Evolutionary conservation across 2,888 invertebrate genomes (phyloP).

Genomic region (Dryadula phaetusa): DNA sequence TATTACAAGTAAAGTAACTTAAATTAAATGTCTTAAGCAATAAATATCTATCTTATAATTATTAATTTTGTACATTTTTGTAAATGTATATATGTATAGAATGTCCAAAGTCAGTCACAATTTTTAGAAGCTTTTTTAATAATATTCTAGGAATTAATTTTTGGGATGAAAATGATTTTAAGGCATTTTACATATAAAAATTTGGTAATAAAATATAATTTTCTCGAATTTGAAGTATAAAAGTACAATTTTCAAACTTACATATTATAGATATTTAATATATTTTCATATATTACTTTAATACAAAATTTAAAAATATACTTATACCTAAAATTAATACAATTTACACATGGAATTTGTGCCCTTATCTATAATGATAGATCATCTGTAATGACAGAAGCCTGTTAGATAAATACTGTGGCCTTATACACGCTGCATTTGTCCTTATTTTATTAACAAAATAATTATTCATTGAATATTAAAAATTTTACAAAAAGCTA

Average conservation of each 20-base stretch:
- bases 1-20: background rate
- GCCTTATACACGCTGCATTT: too few relatives aligned
- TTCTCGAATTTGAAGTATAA: too few relatives aligned
- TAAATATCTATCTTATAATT: background rate
- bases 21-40: background rate
- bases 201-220: too few relatives aligned
- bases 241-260: too few relatives aligned
- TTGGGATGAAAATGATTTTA: too few relatives aligned
- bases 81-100: background rate
- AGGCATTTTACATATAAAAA: too few relatives aligned
- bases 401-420: too few relatives aligned
- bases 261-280: too few relatives aligned
- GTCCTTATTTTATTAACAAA: too few relatives aligned
- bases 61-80: background rate
- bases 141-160: background rate
- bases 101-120: background rate
- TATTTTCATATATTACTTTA: too few relatives aligned
- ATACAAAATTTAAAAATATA: background rate
- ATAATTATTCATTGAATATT: too few relatives aligned
- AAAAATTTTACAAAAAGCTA: background rate
- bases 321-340: background rate
- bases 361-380: background rate
- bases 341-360: background rate
- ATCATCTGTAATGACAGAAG: too few relatives aligned
- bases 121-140: background rate